Evolutionary conservation across 2,888 invertebrate species (phyloP).

Genomic region (Augiades crinisus): DNA sequence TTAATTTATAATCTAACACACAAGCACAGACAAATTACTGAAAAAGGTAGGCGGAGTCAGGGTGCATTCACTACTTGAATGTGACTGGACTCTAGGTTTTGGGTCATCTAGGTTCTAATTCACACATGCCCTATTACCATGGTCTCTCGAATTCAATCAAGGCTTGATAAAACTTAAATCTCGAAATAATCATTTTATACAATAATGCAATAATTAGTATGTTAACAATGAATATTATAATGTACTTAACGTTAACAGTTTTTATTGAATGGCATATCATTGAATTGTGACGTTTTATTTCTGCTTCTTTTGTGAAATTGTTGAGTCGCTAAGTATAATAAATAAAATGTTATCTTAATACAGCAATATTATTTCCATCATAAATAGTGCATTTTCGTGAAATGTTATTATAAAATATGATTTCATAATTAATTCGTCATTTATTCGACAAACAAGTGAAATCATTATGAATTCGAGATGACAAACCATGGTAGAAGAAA

Average conservation of each 20-base stretch:
- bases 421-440: background rate
- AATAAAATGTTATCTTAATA: no score
- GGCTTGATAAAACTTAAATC: background rate
- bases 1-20: conserved; percentile 34
- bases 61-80: conserved; percentile 51
- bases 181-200: no score
- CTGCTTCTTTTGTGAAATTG: no score
- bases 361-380: no score
- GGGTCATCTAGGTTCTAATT: conserved; percentile 25
- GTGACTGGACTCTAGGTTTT: conserved; percentile 45
- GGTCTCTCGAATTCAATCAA: conserved; percentile 40
- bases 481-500: conserved; percentile 33
- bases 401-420: no score
- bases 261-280: no score
- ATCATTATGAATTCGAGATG: conserved; percentile 28
- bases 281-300: no score
- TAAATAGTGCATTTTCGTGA: no score
- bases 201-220: no score
- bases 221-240: no score
- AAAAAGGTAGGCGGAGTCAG: conserved; percentile 38
- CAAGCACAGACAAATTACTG: conserved; percentile 41
- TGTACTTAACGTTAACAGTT: no score
- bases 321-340: no score
- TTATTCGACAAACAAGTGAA: background rate
- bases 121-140: conserved; percentile 52